Evolutionary conservation across 1,140 invertebrate species (phyloP).

Genomic region (Drosophila funebris): DNA sequence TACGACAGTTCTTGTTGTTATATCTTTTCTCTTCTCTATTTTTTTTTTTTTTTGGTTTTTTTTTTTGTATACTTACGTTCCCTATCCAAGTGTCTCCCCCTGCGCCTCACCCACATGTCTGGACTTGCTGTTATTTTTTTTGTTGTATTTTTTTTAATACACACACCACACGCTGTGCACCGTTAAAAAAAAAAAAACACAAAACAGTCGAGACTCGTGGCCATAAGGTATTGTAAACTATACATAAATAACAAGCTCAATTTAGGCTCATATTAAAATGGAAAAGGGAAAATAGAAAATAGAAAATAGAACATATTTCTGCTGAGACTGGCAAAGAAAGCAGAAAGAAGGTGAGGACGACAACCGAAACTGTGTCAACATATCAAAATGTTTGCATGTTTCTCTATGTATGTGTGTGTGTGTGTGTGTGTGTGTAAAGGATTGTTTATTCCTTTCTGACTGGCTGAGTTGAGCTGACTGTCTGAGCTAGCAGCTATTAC

Average conservation of each 20-base stretch:
- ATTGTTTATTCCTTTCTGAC: slow-evolving; percentile 57
- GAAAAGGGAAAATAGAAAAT: slow-evolving; percentile 9
- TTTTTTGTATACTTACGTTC: slow-evolving; percentile 1
- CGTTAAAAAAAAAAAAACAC: slow-evolving; percentile 10
- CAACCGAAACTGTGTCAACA: slow-evolving; percentile 72
- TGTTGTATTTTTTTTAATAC: slow-evolving; percentile 29
- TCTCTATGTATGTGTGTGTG: no score
- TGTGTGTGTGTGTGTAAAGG: slow-evolving; percentile 53
- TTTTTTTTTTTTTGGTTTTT: neutral
- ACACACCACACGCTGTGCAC: slow-evolving; percentile 50
- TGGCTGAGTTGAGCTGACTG: slow-evolving; percentile 32
- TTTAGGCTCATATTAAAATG: slow-evolving; percentile 81
- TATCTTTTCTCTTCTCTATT: slow-evolving; percentile 34
- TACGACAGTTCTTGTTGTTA: slow-evolving; percentile 69
- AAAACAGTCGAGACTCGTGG: slow-evolving; percentile 38
- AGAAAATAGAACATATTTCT: slow-evolving; percentile 62
- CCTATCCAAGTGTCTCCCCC: neutral
- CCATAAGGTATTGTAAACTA: slow-evolving; percentile 75
- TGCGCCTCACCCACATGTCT: slow-evolving; percentile 37
- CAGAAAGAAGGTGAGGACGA: slow-evolving; percentile 21
- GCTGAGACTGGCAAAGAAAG: slow-evolving; percentile 48
- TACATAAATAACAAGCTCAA: slow-evolving; percentile 81
- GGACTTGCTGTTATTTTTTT: slow-evolving; percentile 20
- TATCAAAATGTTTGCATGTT: slow-evolving; percentile 37
- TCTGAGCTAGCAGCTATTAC: slow-evolving; percentile 1